Percentiles rank a stretch among this genome's conserved stretches.
Evolutionary conservation across 2,113 vertebrate species (phyloP).

Genomic region (Microcebus ravelobensis): DNA sequence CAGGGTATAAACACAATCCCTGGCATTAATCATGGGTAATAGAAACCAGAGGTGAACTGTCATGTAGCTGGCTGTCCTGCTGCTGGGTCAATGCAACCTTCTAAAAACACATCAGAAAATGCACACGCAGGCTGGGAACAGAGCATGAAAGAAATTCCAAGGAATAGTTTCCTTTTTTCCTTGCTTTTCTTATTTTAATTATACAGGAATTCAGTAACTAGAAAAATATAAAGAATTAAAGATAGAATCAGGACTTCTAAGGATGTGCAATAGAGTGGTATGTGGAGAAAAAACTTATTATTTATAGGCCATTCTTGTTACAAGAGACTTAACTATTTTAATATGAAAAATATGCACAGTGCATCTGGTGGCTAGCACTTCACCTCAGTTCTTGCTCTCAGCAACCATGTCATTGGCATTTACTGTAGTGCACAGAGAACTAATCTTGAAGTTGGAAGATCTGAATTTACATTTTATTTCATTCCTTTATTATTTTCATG

Average conservation of each 20-base stretch:
- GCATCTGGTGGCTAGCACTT: conserved; percentile 20
- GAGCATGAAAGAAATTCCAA: conserved; percentile 87
- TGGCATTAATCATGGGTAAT: conserved; percentile 89
- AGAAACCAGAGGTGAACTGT: conserved; percentile 87
- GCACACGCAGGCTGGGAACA: conserved; percentile 82
- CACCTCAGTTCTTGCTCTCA: background rate
- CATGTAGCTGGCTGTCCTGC: conserved; percentile 83
- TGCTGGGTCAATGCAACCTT: conserved; percentile 86
- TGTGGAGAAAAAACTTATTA: conserved; percentile 31
- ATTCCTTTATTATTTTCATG: background rate
- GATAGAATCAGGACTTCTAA: conserved; percentile 80
- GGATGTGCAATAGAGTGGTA: background rate
- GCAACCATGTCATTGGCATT: background rate
- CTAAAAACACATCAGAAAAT: conserved; percentile 81
- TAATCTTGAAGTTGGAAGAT: background rate
- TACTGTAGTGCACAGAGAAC: background rate
- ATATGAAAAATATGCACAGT: conserved; percentile 21
- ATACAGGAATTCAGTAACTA: conserved; percentile 77
- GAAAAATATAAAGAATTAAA: conserved; percentile 82
- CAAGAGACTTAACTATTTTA: conserved; percentile 52
- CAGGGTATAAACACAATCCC: conserved; percentile 83
- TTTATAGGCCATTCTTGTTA: background rate
- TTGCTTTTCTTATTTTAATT: conserved; percentile 74
- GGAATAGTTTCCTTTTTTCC: conserved; percentile 56
- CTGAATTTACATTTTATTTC: background rate